These are phyloP conservation scores for Drosophila arawakana DNA, from an alignment of 1,140 invertebrate species.

Conservation along the genomic window DNA sequence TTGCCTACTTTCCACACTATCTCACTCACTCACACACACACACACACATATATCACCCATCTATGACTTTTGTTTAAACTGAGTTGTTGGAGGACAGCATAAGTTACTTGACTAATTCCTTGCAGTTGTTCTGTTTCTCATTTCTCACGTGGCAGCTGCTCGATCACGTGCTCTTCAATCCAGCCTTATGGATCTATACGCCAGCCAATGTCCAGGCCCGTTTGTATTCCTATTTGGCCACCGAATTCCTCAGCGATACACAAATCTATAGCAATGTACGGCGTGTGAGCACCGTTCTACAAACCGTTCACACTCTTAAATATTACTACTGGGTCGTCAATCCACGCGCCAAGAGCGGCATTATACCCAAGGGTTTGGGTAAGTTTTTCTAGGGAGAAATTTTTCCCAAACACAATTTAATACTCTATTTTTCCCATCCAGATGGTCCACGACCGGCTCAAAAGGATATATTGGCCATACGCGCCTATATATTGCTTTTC, in stretches of 20 bases:
- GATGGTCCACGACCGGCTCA: constrained; percentile 96
- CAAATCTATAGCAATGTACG: constrained; percentile 99
- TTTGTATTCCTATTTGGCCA: constrained; percentile 98
- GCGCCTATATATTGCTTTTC: constrained; percentile 97
- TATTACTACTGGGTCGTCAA: constrained; percentile 99
- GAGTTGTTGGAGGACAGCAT: constrained; percentile 72
- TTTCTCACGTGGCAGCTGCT: constrained; percentile 96
- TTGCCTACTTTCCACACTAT: constrained; percentile 17
- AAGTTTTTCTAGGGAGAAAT: constrained; percentile 72
- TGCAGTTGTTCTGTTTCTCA: constrained; percentile 91
- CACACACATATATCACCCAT: constrained; percentile 21
- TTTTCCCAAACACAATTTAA: background rate
- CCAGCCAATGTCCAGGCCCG: constrained; percentile 97
- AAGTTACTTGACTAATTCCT: constrained; percentile 85
- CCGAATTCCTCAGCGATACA: constrained; percentile 98
- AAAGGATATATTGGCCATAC: constrained; percentile 96
- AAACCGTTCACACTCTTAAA: constrained; percentile 99
- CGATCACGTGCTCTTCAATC: constrained; percentile 99
- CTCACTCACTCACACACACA: constrained; percentile 14
- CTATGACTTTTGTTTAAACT: constrained; percentile 24
- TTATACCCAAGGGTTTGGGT: constrained; percentile 97
- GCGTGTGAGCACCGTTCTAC: constrained; percentile 97
- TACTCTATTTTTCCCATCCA: constrained; percentile 75
- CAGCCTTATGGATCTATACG: constrained; percentile 99
- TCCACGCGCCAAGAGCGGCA: constrained; percentile 96